Conservation (phyloP, 2,797 vertebrate genomes). For the Tolypeutes matacus region DNA sequence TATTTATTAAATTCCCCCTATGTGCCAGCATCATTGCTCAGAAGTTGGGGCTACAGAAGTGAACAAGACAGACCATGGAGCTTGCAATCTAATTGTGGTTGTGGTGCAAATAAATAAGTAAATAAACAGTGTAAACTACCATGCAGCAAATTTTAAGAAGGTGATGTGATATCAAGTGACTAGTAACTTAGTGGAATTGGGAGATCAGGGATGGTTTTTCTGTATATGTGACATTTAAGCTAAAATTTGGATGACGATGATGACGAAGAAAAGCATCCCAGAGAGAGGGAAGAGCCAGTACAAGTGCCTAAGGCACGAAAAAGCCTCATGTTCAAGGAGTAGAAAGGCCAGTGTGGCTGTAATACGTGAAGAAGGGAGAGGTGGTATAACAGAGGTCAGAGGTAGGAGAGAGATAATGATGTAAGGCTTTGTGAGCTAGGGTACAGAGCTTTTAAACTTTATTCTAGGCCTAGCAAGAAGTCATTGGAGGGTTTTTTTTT, state of each 20-base stretch:
- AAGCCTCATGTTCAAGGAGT: slow-evolving; percentile 39
- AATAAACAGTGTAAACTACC: not conserved
- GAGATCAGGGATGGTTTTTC: not conserved
- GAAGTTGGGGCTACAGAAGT: not conserved
- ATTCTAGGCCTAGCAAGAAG: not conserved
- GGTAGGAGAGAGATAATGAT: not conserved
- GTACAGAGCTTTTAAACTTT: not conserved
- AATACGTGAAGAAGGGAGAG: not conserved
- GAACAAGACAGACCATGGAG: not conserved
- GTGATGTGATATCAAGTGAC: not conserved
- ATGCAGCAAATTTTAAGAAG: slow-evolving; percentile 42
- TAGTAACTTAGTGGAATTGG: not conserved
- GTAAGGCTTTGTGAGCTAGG: not conserved
- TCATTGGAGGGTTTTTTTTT: not conserved
- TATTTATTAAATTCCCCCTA: not conserved
- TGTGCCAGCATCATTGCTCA: not conserved
- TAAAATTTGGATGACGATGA: slow-evolving; percentile 42
- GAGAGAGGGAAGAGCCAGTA: not conserved
- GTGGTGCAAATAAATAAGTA: not conserved
- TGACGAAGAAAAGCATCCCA: not conserved
- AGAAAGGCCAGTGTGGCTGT: not conserved
- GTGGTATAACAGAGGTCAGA: not conserved
- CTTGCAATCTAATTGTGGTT: not conserved
- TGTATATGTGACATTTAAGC: slow-evolving; percentile 51
- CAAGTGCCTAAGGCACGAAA: not conserved